These are phyloP conservation scores for Drosophila eugracilis DNA, from an alignment of 1,140 invertebrate species.

Conservation along the genomic window DNA sequence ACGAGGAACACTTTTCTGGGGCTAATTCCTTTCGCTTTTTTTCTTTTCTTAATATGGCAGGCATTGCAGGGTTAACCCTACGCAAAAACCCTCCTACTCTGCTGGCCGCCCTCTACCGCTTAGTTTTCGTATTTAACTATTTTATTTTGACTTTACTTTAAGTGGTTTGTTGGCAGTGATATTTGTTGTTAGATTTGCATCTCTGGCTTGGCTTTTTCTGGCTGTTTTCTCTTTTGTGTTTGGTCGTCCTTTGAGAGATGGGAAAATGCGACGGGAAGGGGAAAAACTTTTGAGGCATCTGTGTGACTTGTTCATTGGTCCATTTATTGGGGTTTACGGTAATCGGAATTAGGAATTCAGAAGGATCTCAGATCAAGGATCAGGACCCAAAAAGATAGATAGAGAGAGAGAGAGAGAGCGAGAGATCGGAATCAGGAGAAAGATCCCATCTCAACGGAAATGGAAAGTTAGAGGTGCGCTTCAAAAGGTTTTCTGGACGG, in stretches of 20 bases:
- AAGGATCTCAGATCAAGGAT: slow-evolving; percentile 5
- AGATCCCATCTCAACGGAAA: slow-evolving; percentile 23
- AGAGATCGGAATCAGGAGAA: not conserved
- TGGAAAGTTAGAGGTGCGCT: slow-evolving; percentile 54
- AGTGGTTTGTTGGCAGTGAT: slow-evolving; percentile 36
- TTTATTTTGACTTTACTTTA: slow-evolving; percentile 21
- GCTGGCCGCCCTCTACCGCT: not conserved
- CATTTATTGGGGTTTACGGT: slow-evolving; percentile 31
- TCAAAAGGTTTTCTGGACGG: slow-evolving; percentile 82
- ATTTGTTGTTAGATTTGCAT: slow-evolving; percentile 60
- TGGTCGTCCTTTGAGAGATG: slow-evolving; percentile 37
- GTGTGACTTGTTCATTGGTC: slow-evolving; percentile 59
- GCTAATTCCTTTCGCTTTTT: slow-evolving; percentile 29
- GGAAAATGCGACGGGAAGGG: slow-evolving; percentile 1
- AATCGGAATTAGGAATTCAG: slow-evolving; percentile 3
- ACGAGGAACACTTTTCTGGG: slow-evolving; percentile 29
- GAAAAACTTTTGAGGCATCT: slow-evolving; percentile 41
- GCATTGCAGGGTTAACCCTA: slow-evolving; percentile 11
- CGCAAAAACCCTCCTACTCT: not conserved
- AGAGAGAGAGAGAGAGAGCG: not conserved
- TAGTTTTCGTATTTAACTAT: slow-evolving; percentile 23
- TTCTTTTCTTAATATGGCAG: no score
- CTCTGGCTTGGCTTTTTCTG: slow-evolving; percentile 66
- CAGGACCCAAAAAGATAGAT: not conserved
- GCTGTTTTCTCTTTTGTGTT: slow-evolving; percentile 31